Base-by-base conservation (phyloP, 2,797 vertebrate genomes). In the Bradypodion pumilum region DNA sequence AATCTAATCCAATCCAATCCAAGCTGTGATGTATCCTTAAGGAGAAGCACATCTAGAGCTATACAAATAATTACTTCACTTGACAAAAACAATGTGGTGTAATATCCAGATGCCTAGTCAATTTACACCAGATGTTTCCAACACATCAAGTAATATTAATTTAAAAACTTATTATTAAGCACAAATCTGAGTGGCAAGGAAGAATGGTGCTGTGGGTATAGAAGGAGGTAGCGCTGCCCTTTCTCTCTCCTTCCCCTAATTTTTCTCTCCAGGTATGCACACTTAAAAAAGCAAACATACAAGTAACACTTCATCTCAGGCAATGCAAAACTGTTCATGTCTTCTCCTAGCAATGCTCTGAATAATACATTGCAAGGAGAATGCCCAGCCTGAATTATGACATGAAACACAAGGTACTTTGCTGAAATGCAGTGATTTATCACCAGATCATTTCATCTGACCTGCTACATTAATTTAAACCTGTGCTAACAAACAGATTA, bases 361-460 rank as follows among this genome's bases (percentile, higher is more conserved):
- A 83, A 74, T 78, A 1, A 13, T 21, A 79, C 32, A 88, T 83
- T 74, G 82, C 81, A 91, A 21, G 74, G 60, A 65, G 69, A 68
- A 66, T 9, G 4, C 35, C 86, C 19, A 49, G 35, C 88, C n/a
- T 75, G 60, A 66, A 66, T 52, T n/a, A 75, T 40, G 29, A 66
- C 78, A 52, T 32, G 19, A 68, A 44, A 42, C 12, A 29, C 29
- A 74, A 52, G 25, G 4, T 12, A 37, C 63, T 63, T 32, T 63
- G 23, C 81, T 74, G 15, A 27, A 82, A 89, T 68, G 2, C 0
- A 23, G 29, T 3, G 52, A 56, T n/a, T 90, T 81, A 69, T 90
- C 56, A 88, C 44, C 62, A 88, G 84, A 84, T 84, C 70, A 77
- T 70, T 83, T 52, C 42, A 60, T 69, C 73, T 85, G 69, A 88